A percentile compares a stretch with the other conserved stretches of the same genome.
Conservation (phyloP, 2,797 vertebrate genomes). For the Moxostoma hubbsi region DNA sequence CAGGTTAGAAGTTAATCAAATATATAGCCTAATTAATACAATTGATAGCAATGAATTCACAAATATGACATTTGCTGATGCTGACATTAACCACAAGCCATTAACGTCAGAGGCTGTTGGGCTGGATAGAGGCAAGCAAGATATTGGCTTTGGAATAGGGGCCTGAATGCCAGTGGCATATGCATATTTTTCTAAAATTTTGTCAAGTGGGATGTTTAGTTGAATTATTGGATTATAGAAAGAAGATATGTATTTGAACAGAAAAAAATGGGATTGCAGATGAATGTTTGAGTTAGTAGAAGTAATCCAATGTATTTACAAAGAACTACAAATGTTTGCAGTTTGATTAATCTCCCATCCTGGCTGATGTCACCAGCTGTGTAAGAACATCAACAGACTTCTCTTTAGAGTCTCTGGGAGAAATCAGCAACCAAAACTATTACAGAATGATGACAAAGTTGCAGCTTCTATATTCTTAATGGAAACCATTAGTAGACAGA, state of each 20-base stretch:
- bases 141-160: too few relatives aligned
- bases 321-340: constrained; percentile 48
- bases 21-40: too few relatives aligned
- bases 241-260: constrained; percentile 38
- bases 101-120: too few relatives aligned
- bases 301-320: constrained; percentile 43
- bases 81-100: too few relatives aligned
- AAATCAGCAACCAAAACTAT: constrained; percentile 56
- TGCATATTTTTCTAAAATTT: neutral
- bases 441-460: constrained; percentile 57
- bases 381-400: constrained; percentile 59
- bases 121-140: neutral
- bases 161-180: too few relatives aligned
- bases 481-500: constrained; percentile 52
- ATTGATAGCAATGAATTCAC: too few relatives aligned
- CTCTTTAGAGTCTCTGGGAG: constrained; percentile 45
- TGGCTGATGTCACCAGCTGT: constrained; percentile 55
- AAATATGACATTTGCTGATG: too few relatives aligned
- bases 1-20: too few relatives aligned
- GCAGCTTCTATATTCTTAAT: constrained; percentile 45
- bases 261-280: constrained; percentile 16
- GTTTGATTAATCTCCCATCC: constrained; percentile 54
- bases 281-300: constrained; percentile 38
- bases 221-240: constrained; percentile 6
- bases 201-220: neutral